These are phyloP conservation scores for Acanthochromis polyacanthus DNA, from an alignment of 2,113 vertebrate species.

Conservation along the genomic window DNA sequence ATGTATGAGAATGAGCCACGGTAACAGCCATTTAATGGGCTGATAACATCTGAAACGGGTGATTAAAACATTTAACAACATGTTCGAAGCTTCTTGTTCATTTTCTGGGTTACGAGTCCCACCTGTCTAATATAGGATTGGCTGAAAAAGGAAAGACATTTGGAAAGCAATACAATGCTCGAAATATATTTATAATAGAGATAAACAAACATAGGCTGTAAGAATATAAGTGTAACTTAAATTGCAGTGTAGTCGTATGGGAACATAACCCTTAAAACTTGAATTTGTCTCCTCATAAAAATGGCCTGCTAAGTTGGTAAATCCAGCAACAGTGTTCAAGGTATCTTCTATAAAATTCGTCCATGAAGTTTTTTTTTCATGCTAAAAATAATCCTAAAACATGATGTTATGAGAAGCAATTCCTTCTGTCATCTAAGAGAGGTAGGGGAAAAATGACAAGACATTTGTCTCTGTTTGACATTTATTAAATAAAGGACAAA, in stretches of 20 bases:
- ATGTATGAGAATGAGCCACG: too few relatives aligned
- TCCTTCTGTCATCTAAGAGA: neutral
- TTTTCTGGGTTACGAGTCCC: too few relatives aligned
- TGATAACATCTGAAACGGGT: too few relatives aligned
- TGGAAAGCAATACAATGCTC: neutral
- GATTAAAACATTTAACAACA: too few relatives aligned
- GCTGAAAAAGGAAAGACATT: too few relatives aligned
- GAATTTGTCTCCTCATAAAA: neutral
- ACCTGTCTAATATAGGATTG: too few relatives aligned
- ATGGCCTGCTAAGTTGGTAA: neutral
- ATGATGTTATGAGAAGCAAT: neutral
- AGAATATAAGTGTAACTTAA: too few relatives aligned
- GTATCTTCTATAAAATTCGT: neutral
- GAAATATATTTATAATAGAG: neutral
- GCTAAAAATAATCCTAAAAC: neutral
- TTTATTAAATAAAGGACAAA: slow-evolving; percentile 46
- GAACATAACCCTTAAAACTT: neutral
- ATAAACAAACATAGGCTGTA: too few relatives aligned
- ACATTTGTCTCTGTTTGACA: slow-evolving; percentile 18
- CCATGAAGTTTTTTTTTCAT: neutral
- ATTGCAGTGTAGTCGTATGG: too few relatives aligned
- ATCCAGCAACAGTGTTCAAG: neutral
- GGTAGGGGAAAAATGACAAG: neutral
- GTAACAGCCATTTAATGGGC: too few relatives aligned
- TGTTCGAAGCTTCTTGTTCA: too few relatives aligned